phyloP scores from a whole-genome alignment of 2,113 vertebrate species.

The Myodes glareolus region DNA sequence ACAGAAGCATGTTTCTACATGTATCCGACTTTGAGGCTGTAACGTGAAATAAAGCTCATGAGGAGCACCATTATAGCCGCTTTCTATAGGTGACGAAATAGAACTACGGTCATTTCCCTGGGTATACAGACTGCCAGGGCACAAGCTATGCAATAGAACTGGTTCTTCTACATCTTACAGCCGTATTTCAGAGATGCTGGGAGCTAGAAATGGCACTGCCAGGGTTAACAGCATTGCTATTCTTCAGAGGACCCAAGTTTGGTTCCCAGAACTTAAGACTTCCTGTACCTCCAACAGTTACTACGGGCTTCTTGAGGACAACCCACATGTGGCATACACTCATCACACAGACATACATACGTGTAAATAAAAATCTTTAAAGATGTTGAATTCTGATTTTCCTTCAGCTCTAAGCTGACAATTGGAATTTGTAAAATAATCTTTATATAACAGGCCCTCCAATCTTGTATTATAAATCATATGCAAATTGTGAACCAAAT shows the following conservation, averaged over 20 bases:
- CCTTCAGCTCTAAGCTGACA: not conserved
- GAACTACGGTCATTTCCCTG: too few relatives aligned
- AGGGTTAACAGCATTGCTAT: not conserved
- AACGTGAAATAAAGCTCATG: not conserved
- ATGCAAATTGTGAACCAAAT: not conserved
- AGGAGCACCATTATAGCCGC: not conserved
- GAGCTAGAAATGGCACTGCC: not conserved
- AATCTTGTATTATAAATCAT: not conserved
- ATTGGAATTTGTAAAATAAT: not conserved
- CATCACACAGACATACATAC: not conserved
- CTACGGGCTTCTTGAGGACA: too few relatives aligned
- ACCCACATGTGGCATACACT: not conserved
- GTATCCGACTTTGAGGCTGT: fast-evolving
- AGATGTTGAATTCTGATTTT: not conserved
- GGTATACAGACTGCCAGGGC: fast-evolving
- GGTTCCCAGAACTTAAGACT: not conserved
- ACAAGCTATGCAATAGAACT: not conserved
- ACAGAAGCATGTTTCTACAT: not conserved
- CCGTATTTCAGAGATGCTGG: not conserved
- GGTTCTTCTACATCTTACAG: not conserved
- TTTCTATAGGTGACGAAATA: not conserved
- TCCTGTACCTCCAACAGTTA: not conserved
- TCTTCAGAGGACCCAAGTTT: not conserved
- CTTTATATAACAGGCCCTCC: not conserved
- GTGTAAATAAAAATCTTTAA: not conserved